Conservation (phyloP, 2,797 vertebrate species). For the Sylvilagus floridanus region DNA sequence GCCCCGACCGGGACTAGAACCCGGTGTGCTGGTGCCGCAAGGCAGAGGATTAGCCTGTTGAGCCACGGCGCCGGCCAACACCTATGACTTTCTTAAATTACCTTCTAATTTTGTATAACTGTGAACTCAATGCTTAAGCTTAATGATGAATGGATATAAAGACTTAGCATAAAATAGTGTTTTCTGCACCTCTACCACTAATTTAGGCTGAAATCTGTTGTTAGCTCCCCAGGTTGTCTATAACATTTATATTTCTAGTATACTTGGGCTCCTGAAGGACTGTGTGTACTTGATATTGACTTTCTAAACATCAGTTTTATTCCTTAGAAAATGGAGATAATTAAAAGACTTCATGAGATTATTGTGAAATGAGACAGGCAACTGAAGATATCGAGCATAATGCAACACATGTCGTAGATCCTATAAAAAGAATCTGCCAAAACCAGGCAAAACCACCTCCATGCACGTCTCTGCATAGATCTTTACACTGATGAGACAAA, state of each 20-base stretch:
- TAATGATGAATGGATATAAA: not conserved
- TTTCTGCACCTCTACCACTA: not conserved
- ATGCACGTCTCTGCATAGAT: not conserved
- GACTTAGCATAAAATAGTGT: not conserved
- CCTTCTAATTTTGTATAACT: not conserved
- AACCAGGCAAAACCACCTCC: not conserved
- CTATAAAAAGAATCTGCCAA: not conserved
- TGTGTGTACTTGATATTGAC: not conserved
- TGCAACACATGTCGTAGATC: not conserved
- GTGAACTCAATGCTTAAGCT: slow-evolving; percentile 7
- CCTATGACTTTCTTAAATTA: slow-evolving; percentile 34
- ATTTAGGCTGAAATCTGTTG: not conserved
- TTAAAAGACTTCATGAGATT: slow-evolving; percentile 27
- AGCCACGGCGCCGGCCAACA: too few species aligned
- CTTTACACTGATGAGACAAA: not conserved
- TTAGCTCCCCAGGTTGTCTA: not conserved
- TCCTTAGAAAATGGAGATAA: slow-evolving; percentile 48
- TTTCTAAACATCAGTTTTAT: slow-evolving; percentile 45
- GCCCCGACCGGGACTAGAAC: too few species aligned
- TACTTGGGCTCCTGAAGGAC: slow-evolving; percentile 32
- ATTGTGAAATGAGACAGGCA: not conserved
- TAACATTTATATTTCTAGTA: slow-evolving; percentile 27
- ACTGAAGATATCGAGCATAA: not conserved
- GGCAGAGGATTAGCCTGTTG: too few species aligned
- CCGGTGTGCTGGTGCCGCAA: too few species aligned